Conservation (phyloP, 2,888 invertebrate genomes). For the Pilophorus perplexus region DNA sequence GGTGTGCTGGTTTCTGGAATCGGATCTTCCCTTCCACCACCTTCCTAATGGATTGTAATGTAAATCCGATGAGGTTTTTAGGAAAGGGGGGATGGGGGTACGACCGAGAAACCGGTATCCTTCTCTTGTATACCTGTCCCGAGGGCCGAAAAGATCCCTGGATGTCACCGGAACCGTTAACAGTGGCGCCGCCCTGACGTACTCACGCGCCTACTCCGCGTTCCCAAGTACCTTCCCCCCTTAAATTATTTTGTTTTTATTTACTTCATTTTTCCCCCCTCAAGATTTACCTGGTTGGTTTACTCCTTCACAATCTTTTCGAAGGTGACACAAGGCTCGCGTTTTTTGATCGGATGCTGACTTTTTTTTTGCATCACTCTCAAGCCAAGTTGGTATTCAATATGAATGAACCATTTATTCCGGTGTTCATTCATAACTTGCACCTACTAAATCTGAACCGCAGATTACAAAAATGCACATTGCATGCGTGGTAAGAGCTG, state of each 20-base stretch:
- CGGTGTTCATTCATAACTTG: too few relatives aligned
- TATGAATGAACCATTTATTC: too few relatives aligned
- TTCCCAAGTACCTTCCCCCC: background rate
- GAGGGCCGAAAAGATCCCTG: slow-evolving; percentile 1
- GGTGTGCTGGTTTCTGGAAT: too few relatives aligned
- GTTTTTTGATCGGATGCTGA: too few relatives aligned
- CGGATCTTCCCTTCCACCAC: too few relatives aligned
- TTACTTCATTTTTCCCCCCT: background rate
- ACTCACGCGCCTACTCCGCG: background rate
- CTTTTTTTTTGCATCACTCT: too few relatives aligned
- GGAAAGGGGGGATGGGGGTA: background rate
- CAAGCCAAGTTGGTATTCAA: too few relatives aligned
- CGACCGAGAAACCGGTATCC: slow-evolving; percentile 1
- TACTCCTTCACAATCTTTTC: background rate
- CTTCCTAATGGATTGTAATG: slow-evolving; percentile 12
- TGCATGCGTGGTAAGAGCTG: too few relatives aligned
- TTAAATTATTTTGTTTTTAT: background rate
- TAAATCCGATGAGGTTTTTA: too few relatives aligned
- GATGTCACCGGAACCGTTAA: slow-evolving; percentile 27
- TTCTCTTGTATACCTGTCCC: slow-evolving; percentile 1
- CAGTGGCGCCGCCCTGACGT: slow-evolving; percentile 21
- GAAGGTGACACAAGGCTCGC: background rate
- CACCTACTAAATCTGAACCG: too few relatives aligned
- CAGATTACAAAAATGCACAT: too few relatives aligned
- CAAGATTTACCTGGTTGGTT: background rate